These are phyloP conservation scores for Hypsopygia costalis DNA, from an alignment of 2,888 invertebrate genomes.

Conservation along the genomic window DNA sequence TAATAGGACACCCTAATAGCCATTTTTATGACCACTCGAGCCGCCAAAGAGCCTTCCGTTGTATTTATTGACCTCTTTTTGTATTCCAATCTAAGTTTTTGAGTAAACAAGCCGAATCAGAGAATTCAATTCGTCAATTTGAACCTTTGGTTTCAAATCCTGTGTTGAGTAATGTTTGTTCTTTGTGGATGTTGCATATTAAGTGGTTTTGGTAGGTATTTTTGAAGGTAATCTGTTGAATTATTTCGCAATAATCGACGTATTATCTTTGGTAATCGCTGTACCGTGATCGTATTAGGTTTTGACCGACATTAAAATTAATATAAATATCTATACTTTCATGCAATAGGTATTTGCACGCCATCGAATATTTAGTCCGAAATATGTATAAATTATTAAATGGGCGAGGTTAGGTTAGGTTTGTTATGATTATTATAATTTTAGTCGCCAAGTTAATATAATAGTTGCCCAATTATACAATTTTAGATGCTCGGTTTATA, in stretches of 20 bases:
- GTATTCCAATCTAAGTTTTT: constrained; percentile 58
- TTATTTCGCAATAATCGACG: neutral
- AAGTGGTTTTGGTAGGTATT: neutral
- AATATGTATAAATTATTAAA: too few species aligned
- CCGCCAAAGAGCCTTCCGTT: constrained; percentile 71
- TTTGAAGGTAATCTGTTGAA: neutral
- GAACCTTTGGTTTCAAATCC: constrained; percentile 32
- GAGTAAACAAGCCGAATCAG: constrained; percentile 55
- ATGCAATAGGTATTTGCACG: too few species aligned
- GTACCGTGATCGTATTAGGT: too few species aligned
- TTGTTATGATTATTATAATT: too few species aligned
- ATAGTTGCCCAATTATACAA: too few species aligned
- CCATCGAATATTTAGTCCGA: too few species aligned
- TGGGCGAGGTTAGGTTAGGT: too few species aligned
- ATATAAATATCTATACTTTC: too few species aligned
- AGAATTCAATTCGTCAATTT: constrained; percentile 44
- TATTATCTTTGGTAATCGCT: too few species aligned
- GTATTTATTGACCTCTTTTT: constrained; percentile 68
- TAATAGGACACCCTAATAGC: constrained; percentile 74
- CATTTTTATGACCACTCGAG: constrained; percentile 59
- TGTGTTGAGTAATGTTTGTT: constrained; percentile 16
- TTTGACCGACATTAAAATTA: too few species aligned
- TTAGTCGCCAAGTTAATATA: too few species aligned
- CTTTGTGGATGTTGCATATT: constrained; percentile 11
- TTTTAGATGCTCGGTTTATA: too few species aligned